Evolutionary conservation across 1,140 invertebrate species (phyloP).

Genomic region (Trichonephila inaurata): DNA sequence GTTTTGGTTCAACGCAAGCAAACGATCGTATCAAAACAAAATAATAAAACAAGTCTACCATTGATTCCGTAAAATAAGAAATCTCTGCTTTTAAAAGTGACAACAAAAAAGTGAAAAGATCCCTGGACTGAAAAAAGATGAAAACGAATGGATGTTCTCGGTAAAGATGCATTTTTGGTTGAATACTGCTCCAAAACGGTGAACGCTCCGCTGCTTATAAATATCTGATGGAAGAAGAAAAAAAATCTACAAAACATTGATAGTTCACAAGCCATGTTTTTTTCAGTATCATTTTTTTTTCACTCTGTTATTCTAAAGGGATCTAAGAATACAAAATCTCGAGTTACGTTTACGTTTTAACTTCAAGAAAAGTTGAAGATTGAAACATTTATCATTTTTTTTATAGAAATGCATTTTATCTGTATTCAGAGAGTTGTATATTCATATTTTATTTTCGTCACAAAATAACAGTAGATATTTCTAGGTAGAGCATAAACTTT

Average conservation of each 20-base stretch:
- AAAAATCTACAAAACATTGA: constrained; percentile 26
- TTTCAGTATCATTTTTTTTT: not conserved
- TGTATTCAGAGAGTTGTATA: too few species aligned
- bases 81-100: constrained; percentile 20
- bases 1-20: constrained; percentile 36
- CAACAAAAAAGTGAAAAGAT: not conserved
- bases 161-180: constrained; percentile 55
- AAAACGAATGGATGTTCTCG: constrained; percentile 64
- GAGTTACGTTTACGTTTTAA: too few species aligned
- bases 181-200: constrained; percentile 37
- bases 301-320: constrained; percentile 17
- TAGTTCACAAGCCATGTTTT: not conserved
- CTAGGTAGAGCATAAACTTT: too few species aligned
- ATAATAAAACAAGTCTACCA: not conserved
- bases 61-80: constrained; percentile 40
- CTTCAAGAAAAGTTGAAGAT: too few species aligned
- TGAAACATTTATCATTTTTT: too few species aligned
- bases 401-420: too few species aligned
- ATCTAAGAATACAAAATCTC: not conserved
- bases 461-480: too few species aligned
- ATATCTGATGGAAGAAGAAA: constrained; percentile 22
- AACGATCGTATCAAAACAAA: constrained; percentile 48
- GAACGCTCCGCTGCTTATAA: constrained; percentile 49
- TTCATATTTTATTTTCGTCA: too few species aligned
- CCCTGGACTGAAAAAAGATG: constrained; percentile 49